Percentiles rank a stretch among this genome's conserved stretches.
These are phyloP conservation scores for Hydrotaea cyrtoneurina DNA, from an alignment of 2,888 invertebrate species.

Conservation along the genomic window DNA sequence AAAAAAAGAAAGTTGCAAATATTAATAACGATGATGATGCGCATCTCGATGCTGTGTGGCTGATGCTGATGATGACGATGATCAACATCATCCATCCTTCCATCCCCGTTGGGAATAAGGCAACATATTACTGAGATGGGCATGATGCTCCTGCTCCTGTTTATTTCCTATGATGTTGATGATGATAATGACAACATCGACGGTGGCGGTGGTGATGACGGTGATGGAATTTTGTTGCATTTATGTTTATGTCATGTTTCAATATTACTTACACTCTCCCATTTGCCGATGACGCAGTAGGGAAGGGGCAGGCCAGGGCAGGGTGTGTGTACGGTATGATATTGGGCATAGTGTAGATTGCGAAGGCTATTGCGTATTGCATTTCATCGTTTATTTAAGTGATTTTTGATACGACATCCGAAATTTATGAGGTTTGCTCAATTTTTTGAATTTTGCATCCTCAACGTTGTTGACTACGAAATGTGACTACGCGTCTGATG, in stretches of 20 bases:
- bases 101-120: background rate
- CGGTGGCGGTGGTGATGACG: constrained; percentile 20
- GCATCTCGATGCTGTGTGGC: background rate
- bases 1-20: constrained; percentile 14
- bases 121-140: constrained; percentile 1
- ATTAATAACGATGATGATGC: constrained; percentile 32
- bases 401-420: constrained; percentile 38
- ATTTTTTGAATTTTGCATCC: background rate
- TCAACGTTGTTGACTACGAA: no score
- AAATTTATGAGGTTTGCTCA: constrained; percentile 39
- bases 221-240: constrained; percentile 61
- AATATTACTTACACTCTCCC: constrained; percentile 49
- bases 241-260: constrained; percentile 64
- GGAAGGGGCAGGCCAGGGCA: background rate
- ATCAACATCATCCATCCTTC: constrained; percentile 12
- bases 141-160: constrained; percentile 29
- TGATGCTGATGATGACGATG: constrained; percentile 42
- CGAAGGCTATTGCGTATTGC: constrained; percentile 6
- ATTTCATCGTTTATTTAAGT: constrained; percentile 43
- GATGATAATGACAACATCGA: background rate
- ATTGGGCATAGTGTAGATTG: background rate
- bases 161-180: background rate
- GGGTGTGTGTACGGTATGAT: background rate
- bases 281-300: background rate
- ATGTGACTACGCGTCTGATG: background rate